These are phyloP conservation scores for Apteryx mantelli DNA, from an alignment of 2,113 vertebrate genomes.

Conservation along the genomic window DNA sequence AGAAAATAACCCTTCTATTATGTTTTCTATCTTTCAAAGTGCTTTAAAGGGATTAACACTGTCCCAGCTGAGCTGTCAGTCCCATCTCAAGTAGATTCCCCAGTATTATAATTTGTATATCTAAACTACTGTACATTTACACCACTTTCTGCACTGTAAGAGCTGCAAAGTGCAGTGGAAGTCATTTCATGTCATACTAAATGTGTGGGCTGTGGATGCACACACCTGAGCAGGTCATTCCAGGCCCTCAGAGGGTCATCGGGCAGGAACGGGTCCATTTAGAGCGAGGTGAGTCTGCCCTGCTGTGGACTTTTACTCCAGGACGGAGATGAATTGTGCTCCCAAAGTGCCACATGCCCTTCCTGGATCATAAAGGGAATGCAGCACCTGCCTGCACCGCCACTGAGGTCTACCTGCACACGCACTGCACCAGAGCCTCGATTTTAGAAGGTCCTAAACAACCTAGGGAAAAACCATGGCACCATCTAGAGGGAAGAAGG, in stretches of 20 bases:
- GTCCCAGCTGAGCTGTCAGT: not conserved
- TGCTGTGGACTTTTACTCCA: not conserved
- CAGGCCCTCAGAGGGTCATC: not conserved
- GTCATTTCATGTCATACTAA: not conserved
- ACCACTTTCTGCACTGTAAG: too few relatives aligned
- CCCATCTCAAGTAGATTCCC: not conserved
- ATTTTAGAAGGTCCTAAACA: not conserved
- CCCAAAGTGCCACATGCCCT: not conserved
- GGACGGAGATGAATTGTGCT: not conserved
- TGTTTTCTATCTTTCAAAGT: not conserved
- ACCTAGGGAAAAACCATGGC: not conserved
- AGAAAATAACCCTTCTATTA: not conserved
- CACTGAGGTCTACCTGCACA: not conserved
- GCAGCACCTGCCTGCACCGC: not conserved
- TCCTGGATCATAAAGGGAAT: not conserved
- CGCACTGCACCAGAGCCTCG: not conserved
- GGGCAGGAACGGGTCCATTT: not conserved
- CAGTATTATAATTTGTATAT: not conserved
- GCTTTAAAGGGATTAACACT: not conserved
- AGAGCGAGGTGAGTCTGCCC: too few relatives aligned
- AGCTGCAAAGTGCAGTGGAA: not conserved
- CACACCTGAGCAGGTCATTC: not conserved
- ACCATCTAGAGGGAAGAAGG: conserved; percentile 57
- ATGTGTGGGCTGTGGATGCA: not conserved
- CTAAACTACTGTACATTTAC: not conserved